Conservation (phyloP, 2,888 invertebrate genomes). For the Tricholauxania praeusta region DNA sequence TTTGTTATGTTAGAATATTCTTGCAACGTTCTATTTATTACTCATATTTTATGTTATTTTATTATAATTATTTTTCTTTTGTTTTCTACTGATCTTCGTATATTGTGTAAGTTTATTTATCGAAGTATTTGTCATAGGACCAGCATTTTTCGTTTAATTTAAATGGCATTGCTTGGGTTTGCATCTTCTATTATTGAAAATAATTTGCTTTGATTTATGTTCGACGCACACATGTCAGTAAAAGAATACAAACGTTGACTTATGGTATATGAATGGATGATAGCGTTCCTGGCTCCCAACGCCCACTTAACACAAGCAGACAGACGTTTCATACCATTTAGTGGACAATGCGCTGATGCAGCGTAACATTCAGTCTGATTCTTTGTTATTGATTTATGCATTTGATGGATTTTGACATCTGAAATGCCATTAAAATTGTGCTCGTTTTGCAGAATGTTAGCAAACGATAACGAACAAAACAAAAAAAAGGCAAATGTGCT, state of each 20-base stretch:
- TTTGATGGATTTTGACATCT: neutral
- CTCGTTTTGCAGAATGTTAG: neutral
- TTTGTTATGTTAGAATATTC: too few relatives aligned
- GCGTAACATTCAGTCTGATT: neutral
- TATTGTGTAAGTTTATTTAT: neutral
- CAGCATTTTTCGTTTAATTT: neutral
- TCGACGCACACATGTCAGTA: neutral
- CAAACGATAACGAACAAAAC: neutral
- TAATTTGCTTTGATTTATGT: constrained; percentile 13
- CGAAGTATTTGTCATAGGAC: neutral
- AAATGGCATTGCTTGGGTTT: neutral
- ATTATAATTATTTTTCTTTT: neutral
- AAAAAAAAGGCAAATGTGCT: too few relatives aligned
- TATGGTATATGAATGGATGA: neutral
- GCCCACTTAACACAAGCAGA: neutral
- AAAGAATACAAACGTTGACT: neutral
- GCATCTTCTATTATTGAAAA: neutral
- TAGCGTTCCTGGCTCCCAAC: neutral
- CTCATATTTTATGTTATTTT: neutral
- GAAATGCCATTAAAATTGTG: neutral
- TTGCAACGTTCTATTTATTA: too few relatives aligned
- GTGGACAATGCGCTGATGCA: too few relatives aligned
- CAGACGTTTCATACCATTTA: neutral
- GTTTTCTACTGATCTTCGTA: neutral
- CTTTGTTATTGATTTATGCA: constrained; percentile 7